phyloP scores from a whole-genome alignment of 2,797 vertebrate species.

The Myotis myotis region DNA sequence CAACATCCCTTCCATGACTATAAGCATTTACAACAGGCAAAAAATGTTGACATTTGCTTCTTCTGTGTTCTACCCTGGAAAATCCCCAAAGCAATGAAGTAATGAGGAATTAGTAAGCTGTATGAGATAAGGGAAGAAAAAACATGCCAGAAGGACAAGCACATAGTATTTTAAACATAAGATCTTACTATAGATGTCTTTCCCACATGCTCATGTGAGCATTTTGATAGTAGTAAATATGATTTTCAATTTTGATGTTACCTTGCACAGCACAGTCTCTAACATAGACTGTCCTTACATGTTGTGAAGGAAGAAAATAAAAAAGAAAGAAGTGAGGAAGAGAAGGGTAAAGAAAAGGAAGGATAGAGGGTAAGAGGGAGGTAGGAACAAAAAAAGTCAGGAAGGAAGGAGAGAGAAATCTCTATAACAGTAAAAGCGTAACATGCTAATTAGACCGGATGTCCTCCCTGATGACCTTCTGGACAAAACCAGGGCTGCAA shows the following conservation, averaged over 20 bases:
- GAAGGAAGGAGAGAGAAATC: not conserved
- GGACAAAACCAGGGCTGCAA: too few species aligned
- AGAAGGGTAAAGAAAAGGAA: not conserved
- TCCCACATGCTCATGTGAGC: not conserved
- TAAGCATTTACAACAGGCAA: conserved; percentile 33
- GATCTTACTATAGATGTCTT: not conserved
- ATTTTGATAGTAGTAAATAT: not conserved
- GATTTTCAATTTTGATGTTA: not conserved
- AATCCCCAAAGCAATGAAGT: not conserved
- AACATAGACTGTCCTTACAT: not conserved
- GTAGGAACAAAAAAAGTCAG: not conserved
- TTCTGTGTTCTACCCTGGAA: not conserved
- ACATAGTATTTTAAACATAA: not conserved
- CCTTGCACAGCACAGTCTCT: not conserved
- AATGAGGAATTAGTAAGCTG: not conserved
- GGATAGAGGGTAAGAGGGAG: not conserved
- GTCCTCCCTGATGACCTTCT: too few species aligned
- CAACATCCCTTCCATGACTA: not conserved
- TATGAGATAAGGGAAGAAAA: not conserved
- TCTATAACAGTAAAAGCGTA: too few species aligned
- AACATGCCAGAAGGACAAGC: not conserved
- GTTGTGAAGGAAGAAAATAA: not conserved
- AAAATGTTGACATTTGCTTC: conserved; percentile 8
- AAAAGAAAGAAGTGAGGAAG: not conserved
- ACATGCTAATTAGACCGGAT: too few species aligned